These are phyloP conservation scores for Bimastos eiseni DNA, from an alignment of 2,888 invertebrate genomes.

Conservation along the genomic window DNA sequence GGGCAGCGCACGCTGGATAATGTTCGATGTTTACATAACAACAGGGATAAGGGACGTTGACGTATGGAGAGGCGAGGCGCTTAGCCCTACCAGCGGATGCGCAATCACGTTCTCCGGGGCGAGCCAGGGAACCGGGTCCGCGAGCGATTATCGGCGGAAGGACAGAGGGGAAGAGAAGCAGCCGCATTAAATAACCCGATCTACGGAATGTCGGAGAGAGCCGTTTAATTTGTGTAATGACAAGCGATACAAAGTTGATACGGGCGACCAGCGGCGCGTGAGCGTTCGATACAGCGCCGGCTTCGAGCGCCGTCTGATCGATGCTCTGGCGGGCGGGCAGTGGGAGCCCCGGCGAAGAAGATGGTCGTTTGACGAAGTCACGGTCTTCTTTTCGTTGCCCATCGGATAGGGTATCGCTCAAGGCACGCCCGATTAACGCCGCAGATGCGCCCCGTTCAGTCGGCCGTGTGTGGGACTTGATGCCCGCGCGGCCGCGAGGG, in stretches of 20 bases:
- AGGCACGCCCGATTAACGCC: constrained; percentile 21
- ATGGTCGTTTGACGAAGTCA: background rate
- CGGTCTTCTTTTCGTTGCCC: constrained; percentile 21
- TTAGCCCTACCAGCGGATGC: background rate
- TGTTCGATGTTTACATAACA: constrained; percentile 24
- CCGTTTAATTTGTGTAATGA: constrained; percentile 25
- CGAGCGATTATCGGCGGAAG: constrained; percentile 19
- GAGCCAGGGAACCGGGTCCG: background rate
- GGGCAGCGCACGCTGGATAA: background rate
- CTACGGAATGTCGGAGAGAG: constrained; percentile 18
- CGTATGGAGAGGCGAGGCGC: background rate
- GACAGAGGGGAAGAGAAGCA: background rate
- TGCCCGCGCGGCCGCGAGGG: constrained; percentile 15
- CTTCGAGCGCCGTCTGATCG: background rate
- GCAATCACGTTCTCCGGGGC: constrained; percentile 17
- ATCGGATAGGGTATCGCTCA: constrained; percentile 25
- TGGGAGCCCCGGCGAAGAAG: background rate
- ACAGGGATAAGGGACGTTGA: constrained; percentile 14
- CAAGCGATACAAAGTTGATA: constrained; percentile 20
- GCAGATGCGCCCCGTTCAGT: constrained; percentile 7
- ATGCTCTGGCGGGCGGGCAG: background rate
- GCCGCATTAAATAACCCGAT: constrained; percentile 21
- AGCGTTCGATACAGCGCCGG: constrained; percentile 21
- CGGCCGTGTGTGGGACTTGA: constrained; percentile 24
- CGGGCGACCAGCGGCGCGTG: background rate